Base-by-base conservation (phyloP, 2,888 invertebrate species). In the Plebejus argus region DNA sequence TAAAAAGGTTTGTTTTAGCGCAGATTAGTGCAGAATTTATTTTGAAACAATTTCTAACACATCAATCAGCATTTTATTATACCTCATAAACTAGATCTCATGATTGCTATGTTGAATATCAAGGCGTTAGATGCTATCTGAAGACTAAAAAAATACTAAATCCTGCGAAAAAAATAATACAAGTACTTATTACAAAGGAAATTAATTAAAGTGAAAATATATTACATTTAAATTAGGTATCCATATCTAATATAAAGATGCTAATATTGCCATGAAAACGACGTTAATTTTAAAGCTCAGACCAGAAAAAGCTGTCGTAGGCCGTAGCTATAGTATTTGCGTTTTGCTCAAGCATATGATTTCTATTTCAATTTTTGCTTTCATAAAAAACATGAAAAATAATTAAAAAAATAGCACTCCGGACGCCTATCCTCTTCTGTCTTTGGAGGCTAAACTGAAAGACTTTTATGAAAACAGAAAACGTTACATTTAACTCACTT, bases 41-140 rank as follows among this genome's bases (percentile, higher is more conserved):
- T 39, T 39, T 10, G 3, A 39, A 39, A 39, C 2, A 2, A 39
- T 10, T 15, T 15, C 0, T 18, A 15, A 1, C 4, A 49, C 49
- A 49, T 49, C 15, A 53, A 53, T 18, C 18, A 53, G 70, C 18
- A 33, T 70, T 70, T 70, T 33, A 33, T 35, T 33, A 70, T 35
- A 28, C 35, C 70, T 70, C n/a, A 35, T 28, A 10, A 39, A 72
- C 71, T 45, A 39, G 3, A 72, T n/a, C 45, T 39, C 20, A 39
- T 7, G 39, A 72, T 72, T 72, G 71, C 71, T 72, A 72, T 72
- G 8, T 72, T 20, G 12, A 72, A 23, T 45, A 39, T 39, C 45
- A n/a, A 72, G 71, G 71, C 71, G 71, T 72, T 20, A 53, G 15
- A 5, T 3, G 53, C 18, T 5, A 53, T 53, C 5, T 53, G 49